Evolutionary conservation across 2,113 vertebrate genomes (phyloP), one percentile per base, ranked within the genome.

Genomic region (Gavialis gangeticus): DNA sequence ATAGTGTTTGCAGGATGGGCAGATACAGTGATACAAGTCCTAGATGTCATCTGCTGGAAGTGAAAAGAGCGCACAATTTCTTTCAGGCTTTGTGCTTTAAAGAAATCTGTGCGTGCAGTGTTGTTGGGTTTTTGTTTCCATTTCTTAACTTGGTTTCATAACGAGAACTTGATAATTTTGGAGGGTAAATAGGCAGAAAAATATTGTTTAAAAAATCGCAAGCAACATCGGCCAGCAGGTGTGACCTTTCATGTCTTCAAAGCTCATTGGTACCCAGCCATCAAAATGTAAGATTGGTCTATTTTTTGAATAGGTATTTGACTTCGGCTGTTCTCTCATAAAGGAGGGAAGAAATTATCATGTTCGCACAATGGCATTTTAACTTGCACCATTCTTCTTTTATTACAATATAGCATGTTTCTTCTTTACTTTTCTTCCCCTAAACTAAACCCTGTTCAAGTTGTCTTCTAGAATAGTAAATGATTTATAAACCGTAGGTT

Each of bases 221-320:
- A 21, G 12, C 6, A 2, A 8, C 57, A 30, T 3, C 3, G 2
- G 2, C 27, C 55, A 46, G 7, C 73, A 4, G 58, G 58, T 66
- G 56, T 85, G 19, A 57, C 34, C n/a, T 30, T 21, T 25, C 54
- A 27, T 27, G 10, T 76, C 27, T 56, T 27, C 75, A 76, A 25
- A 17, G 75, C 16, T 2, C 88, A 66, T 21, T 18, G 34, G 54
- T 71, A 0, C 0, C 17, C 76, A 30, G 62, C 16, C 28, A 3
- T 17, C 80, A 88, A 34, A 21, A 16, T 0, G 0, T 13, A 27
- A 69, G 55, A 15, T 16, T 19, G 27, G 12, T 85, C 80, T 82
- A 3, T 6, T 64, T 5, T 75, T 57, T 13, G 64, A 4, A 3
- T 34, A 24, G 19, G 21, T 46, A 22, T 46, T 24, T 46, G 21